These are phyloP conservation scores for Pseudonaja textilis DNA, from an alignment of 2,113 vertebrate species.

Conservation along the genomic window DNA sequence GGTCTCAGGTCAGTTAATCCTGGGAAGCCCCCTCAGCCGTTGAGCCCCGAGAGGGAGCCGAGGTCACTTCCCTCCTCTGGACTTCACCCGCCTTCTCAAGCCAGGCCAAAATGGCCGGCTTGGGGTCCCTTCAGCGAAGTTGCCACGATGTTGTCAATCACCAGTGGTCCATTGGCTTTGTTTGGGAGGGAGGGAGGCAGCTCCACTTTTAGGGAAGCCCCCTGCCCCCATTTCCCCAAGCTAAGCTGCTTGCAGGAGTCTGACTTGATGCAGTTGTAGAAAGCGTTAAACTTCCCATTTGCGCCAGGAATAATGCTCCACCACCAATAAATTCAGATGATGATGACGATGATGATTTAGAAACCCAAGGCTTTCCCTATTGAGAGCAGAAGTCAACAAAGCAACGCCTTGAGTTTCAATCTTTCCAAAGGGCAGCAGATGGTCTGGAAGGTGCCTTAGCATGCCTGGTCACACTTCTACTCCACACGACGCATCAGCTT, in stretches of 20 bases:
- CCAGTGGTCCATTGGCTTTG: neutral
- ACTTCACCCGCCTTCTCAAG: neutral
- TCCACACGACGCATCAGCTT: neutral
- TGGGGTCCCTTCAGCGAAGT: neutral
- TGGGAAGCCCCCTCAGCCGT: accelerated
- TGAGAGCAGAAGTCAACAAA: neutral
- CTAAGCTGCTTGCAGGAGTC: neutral
- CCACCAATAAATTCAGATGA: neutral
- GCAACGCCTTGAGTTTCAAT: neutral
- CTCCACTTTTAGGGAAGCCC: neutral
- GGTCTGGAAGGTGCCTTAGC: neutral
- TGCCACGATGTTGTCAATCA: neutral
- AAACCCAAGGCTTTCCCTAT: neutral
- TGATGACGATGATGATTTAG: too few relatives aligned
- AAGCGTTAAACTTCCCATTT: neutral
- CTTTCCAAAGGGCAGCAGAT: neutral
- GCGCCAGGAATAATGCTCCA: neutral
- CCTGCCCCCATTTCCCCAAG: neutral
- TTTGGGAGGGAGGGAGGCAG: neutral
- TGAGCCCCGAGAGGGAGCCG: neutral
- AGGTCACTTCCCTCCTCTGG: neutral
- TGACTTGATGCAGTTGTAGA: neutral
- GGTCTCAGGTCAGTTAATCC: neutral
- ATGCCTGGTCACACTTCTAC: neutral
- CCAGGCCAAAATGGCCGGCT: neutral